These are phyloP conservation scores for Epinephelus coioides DNA, from an alignment of 2,797 vertebrate genomes.

Conservation along the genomic window DNA sequence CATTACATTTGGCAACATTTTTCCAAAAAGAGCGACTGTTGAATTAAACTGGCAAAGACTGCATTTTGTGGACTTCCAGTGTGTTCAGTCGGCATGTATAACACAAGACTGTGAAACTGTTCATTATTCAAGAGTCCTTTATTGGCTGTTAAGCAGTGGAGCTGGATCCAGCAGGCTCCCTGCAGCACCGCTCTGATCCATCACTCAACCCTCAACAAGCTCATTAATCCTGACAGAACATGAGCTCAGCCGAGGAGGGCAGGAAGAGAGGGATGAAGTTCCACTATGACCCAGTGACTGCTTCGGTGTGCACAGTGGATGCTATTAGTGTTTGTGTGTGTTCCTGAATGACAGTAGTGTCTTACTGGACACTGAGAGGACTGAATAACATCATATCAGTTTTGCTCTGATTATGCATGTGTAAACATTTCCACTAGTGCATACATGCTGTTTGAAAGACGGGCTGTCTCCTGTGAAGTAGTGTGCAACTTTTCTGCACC, in stretches of 20 bases:
- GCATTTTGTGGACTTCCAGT: neutral
- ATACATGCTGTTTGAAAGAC: conserved; percentile 1
- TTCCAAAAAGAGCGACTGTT: neutral
- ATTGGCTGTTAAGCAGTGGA: conserved; percentile 38
- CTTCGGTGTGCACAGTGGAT: conserved; percentile 4
- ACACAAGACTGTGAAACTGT: neutral
- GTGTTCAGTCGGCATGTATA: conserved; percentile 1
- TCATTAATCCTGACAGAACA: conserved; percentile 74
- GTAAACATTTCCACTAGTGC: neutral
- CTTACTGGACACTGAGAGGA: neutral
- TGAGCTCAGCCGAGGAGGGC: conserved; percentile 38
- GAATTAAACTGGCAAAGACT: neutral
- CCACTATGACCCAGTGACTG: conserved; percentile 42
- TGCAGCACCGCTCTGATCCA: conserved; percentile 54
- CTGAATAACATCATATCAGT: neutral
- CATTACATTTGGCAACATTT: neutral
- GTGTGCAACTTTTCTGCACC: no score
- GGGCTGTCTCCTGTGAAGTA: no score
- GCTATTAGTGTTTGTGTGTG: conserved; percentile 1
- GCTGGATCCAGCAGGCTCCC: conserved; percentile 33
- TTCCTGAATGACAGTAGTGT: neutral
- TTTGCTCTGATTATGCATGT: neutral
- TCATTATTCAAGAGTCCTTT: conserved; percentile 29
- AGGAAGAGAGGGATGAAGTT: conserved; percentile 46
- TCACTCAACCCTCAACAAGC: conserved; percentile 63